Evolutionary conservation across 2,888 invertebrate species (phyloP).

Genomic region (Apotomis capreana): DNA sequence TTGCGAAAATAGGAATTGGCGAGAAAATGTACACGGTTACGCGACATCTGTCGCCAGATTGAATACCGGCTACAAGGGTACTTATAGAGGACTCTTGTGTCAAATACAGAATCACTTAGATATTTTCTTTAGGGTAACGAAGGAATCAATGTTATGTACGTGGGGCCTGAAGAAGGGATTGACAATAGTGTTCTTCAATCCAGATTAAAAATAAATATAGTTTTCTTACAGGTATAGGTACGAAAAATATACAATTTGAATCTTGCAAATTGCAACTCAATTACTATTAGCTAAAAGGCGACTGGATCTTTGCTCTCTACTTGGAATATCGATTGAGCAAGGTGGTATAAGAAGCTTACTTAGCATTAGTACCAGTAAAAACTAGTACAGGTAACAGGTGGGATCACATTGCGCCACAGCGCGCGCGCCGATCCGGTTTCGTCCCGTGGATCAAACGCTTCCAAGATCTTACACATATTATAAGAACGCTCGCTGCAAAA

Average conservation of each 20-base stretch:
- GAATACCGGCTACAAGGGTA: conserved; percentile 44
- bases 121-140: neutral
- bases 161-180: neutral
- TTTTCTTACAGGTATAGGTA: too few relatives aligned
- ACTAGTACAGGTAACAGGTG: conserved; percentile 67
- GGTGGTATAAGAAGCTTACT: conserved; percentile 37
- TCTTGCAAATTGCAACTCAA: neutral
- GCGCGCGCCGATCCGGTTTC: conserved; percentile 65
- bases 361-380: conserved; percentile 63
- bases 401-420: conserved; percentile 61
- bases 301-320: conserved; percentile 14
- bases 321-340: conserved; percentile 33
- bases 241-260: neutral
- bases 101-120: conserved; percentile 13
- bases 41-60: conserved; percentile 51
- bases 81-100: conserved; percentile 29
- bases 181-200: too few relatives aligned
- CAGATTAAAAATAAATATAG: too few relatives aligned
- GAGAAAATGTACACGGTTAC: conserved; percentile 53
- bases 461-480: conserved; percentile 29
- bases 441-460: conserved; percentile 55
- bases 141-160: neutral
- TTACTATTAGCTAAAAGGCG: neutral
- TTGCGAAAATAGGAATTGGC: conserved; percentile 54
- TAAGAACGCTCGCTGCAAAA: conserved; percentile 57